Conservation (phyloP, 2,113 vertebrate species). For the Reinhardtius hippoglossoides region DNA sequence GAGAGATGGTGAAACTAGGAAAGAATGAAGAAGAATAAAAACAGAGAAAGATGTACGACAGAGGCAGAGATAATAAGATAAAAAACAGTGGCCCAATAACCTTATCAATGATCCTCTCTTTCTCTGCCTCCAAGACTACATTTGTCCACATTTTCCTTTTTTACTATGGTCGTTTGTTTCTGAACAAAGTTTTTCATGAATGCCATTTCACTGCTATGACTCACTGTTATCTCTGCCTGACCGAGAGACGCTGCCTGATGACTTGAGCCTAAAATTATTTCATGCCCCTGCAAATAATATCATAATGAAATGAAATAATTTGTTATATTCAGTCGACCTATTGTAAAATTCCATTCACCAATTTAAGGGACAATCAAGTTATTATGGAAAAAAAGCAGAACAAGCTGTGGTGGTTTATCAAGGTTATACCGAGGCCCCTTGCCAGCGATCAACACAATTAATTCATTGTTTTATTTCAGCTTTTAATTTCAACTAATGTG, state of each 20-base stretch:
- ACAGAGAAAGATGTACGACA: neutral
- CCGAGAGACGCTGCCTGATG: neutral
- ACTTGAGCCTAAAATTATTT: neutral
- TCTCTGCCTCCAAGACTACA: no score
- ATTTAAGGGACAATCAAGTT: no score
- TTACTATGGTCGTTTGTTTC: no score
- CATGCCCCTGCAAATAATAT: neutral
- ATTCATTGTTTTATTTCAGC: no score
- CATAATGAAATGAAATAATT: neutral
- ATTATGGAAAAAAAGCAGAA: no score
- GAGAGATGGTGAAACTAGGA: slow-evolving; percentile 20
- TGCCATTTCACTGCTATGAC: neutral
- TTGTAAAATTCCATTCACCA: no score
- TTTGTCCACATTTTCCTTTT: no score
- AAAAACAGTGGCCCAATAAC: neutral
- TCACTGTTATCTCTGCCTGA: neutral
- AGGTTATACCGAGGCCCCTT: no score
- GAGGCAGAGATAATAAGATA: neutral
- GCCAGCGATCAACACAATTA: no score
- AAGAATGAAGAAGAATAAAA: slow-evolving; percentile 11
- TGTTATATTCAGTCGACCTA: neutral
- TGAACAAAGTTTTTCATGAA: neutral
- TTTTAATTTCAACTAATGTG: no score
- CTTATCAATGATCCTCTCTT: no score
- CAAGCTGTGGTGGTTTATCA: no score